Percentiles rank a stretch among this genome's conserved stretches.
Conservation (phyloP, 2,888 invertebrate genomes). For the Ennomos quercinarius region DNA sequence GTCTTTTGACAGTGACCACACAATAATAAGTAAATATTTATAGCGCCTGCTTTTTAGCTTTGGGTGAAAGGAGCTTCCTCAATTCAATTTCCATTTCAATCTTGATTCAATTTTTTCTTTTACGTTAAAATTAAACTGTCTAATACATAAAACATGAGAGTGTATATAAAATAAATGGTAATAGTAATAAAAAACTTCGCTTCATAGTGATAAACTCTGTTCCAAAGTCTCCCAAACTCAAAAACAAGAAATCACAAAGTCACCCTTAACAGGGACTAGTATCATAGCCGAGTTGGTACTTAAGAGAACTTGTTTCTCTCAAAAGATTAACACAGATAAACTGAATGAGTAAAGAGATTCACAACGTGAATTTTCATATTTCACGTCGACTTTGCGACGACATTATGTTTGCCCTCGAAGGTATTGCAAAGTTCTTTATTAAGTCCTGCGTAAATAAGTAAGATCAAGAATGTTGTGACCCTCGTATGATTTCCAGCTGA, state of each 20-base stretch:
- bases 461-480: conserved; percentile 43
- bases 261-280: conserved; percentile 52
- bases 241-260: conserved; percentile 30
- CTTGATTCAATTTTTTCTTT: too few relatives aligned
- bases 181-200: too few relatives aligned
- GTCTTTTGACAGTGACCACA: too few relatives aligned
- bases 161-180: too few relatives aligned
- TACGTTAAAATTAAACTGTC: too few relatives aligned
- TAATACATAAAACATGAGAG: too few relatives aligned
- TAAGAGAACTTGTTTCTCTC: conserved; percentile 57
- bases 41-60: too few relatives aligned
- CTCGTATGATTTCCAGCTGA: conserved; percentile 51
- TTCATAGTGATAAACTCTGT: too few relatives aligned
- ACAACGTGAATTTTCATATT: conserved; percentile 49
- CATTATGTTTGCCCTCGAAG: conserved; percentile 13
- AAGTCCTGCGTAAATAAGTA: conserved; percentile 25
- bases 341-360: conserved; percentile 54
- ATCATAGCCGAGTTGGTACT: conserved; percentile 59
- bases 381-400: conserved; percentile 27
- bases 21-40: too few relatives aligned
- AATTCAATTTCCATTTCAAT: too few relatives aligned
- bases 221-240: too few relatives aligned
- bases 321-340: conserved; percentile 60
- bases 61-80: too few relatives aligned
- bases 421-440: conserved; percentile 6